phyloP scores from a whole-genome alignment of 2,888 invertebrate genomes.

The Maniola hyperantus region DNA sequence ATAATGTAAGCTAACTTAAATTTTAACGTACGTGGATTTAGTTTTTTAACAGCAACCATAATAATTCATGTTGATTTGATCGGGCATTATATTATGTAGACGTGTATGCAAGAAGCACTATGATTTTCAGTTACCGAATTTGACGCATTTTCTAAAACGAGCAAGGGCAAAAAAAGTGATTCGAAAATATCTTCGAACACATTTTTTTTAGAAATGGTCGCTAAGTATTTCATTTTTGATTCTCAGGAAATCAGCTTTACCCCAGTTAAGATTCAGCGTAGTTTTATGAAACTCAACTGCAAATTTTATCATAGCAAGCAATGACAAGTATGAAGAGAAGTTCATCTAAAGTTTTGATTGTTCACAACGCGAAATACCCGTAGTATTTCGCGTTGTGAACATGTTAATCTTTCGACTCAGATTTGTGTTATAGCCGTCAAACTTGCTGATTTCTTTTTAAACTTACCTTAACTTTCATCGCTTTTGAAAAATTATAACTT shows the following conservation, averaged over 20 bases:
- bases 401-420: slow-evolving; percentile 65
- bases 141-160: too few relatives aligned
- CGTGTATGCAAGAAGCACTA: too few relatives aligned
- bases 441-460: slow-evolving; percentile 4
- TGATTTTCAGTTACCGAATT: too few relatives aligned
- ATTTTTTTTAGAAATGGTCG: not conserved
- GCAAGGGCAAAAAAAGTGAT: too few relatives aligned
- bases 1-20: slow-evolving; percentile 70
- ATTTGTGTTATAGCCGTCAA: slow-evolving; percentile 31
- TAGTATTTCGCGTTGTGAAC: slow-evolving; percentile 60
- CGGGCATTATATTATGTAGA: too few relatives aligned
- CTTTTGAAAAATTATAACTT: not conserved
- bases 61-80: too few relatives aligned
- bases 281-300: slow-evolving; percentile 49
- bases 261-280: slow-evolving; percentile 16
- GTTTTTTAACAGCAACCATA: not conserved
- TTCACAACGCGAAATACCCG: too few relatives aligned
- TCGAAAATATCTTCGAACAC: too few relatives aligned
- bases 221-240: not conserved
- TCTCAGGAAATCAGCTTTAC: not conserved
- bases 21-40: slow-evolving; percentile 52
- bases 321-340: slow-evolving; percentile 70
- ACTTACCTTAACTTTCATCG: not conserved
- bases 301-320: slow-evolving; percentile 74
- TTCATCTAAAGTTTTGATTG: slow-evolving; percentile 81